These are phyloP conservation scores for Nannoperca obscura DNA, from an alignment of 2,797 vertebrate genomes.

Conservation along the genomic window DNA sequence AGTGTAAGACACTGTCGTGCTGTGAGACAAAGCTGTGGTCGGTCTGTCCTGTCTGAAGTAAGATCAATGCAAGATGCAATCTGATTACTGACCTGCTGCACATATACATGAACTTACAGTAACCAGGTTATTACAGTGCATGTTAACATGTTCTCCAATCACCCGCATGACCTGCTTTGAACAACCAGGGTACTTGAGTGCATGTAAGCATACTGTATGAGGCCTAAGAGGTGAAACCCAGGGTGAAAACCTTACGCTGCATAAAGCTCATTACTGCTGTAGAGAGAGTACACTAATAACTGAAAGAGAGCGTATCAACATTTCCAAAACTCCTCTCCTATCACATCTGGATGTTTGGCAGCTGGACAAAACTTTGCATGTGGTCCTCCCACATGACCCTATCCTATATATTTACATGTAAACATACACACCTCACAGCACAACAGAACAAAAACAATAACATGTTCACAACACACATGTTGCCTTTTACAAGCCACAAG, in stretches of 20 bases:
- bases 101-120: too few relatives aligned
- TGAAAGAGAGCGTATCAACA: neutral
- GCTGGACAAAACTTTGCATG: neutral
- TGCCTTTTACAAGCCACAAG: neutral
- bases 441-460: neutral
- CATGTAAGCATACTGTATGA: neutral
- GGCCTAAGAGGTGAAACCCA: neutral
- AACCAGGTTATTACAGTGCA: neutral
- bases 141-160: neutral
- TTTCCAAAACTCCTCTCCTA: neutral
- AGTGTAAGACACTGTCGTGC: neutral
- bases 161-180: neutral
- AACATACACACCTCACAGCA: neutral
- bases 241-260: neutral
- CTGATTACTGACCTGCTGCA: neutral
- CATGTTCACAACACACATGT: neutral
- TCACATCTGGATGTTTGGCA: neutral
- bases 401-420: neutral
- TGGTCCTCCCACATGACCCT: neutral
- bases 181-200: neutral
- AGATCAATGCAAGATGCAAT: too few relatives aligned
- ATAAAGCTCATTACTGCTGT: neutral
- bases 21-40: neutral
- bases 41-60: too few relatives aligned
- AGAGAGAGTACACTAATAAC: neutral